These are phyloP conservation scores for Spilogale gracilis DNA, from an alignment of 2,113 vertebrate genomes.

Conservation along the genomic window DNA sequence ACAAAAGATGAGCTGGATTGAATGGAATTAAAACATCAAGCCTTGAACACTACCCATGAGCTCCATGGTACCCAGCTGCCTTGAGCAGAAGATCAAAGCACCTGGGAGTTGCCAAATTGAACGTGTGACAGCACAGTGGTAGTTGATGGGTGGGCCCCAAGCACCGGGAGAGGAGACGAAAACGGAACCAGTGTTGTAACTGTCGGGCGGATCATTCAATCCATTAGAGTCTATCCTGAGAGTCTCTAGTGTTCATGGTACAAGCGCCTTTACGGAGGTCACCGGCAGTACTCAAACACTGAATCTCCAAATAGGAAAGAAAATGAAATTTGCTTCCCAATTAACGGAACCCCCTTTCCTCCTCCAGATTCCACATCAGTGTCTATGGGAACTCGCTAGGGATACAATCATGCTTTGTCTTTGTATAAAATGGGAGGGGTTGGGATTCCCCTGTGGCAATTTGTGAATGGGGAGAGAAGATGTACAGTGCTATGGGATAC, in stretches of 20 bases:
- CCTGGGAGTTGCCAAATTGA: not conserved
- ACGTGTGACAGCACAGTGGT: accelerated
- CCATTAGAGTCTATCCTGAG: not conserved
- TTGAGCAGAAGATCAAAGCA: not conserved
- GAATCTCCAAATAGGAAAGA: not conserved
- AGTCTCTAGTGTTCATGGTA: not conserved
- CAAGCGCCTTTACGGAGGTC: not conserved
- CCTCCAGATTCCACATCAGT: not conserved
- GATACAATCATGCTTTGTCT: not conserved
- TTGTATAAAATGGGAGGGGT: not conserved
- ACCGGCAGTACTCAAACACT: not conserved
- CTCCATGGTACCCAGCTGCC: not conserved
- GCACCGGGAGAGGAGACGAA: not conserved
- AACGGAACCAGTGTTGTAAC: not conserved
- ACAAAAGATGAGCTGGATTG: not conserved
- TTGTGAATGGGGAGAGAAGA: not conserved
- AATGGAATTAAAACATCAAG: not conserved
- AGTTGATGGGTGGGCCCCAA: too few species aligned
- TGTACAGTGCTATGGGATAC: not conserved
- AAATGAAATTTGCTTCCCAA: not conserved
- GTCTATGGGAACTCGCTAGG: not conserved
- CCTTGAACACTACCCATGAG: not conserved
- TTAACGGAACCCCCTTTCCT: not conserved
- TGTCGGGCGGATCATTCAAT: not conserved
- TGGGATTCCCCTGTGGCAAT: not conserved